phyloP scores from a whole-genome alignment of 2,888 invertebrate species.

The Coelogynopora nodosa region DNA sequence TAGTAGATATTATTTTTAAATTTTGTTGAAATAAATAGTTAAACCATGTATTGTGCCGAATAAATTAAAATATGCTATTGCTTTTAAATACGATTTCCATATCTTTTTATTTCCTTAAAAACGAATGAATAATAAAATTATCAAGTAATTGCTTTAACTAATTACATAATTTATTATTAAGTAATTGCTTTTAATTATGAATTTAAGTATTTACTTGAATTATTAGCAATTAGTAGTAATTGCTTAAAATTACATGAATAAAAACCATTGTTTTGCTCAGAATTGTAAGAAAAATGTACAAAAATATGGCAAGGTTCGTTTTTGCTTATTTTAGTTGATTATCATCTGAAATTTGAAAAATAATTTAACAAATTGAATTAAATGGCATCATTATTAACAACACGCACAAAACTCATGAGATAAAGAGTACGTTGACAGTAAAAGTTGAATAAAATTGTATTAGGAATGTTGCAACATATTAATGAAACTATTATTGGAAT shows the following conservation, averaged over 20 bases:
- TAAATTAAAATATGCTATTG: no score
- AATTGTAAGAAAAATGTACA: background rate
- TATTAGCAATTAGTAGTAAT: background rate
- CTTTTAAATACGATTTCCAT: no score
- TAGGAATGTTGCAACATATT: no score
- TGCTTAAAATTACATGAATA: background rate
- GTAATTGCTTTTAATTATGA: background rate
- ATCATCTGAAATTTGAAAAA: background rate
- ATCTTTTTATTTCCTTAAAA: background rate
- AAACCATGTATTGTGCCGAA: no score
- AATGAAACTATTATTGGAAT: no score
- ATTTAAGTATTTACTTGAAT: background rate
- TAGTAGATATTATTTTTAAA: no score
- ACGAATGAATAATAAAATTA: background rate
- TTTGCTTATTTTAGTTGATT: background rate
- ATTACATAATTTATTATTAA: background rate
- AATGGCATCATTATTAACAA: no score
- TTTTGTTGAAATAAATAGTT: no score
- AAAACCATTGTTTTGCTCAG: background rate
- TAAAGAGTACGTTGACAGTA: no score
- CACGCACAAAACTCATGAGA: no score
- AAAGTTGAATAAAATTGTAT: no score
- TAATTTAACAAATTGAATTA: no score
- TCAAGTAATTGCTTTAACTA: background rate
- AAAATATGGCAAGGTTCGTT: background rate